These are phyloP conservation scores for Ryuthela nishihirai DNA, from an alignment of 2,888 invertebrate species.

Conservation along the genomic window DNA sequence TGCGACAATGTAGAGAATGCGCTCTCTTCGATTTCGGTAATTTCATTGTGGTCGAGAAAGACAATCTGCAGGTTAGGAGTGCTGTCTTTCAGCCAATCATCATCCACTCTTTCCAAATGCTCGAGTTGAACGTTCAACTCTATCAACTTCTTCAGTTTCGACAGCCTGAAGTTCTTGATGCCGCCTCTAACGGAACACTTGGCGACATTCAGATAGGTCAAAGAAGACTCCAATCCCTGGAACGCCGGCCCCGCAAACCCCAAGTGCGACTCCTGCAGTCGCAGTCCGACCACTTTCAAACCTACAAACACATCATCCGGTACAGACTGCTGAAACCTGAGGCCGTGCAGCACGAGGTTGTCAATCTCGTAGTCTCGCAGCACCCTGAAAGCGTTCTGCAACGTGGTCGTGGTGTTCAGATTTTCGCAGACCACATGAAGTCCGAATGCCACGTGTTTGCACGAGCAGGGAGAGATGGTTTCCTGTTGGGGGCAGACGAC, in stretches of 20 bases:
- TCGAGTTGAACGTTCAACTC: constrained; percentile 9
- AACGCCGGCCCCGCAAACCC: constrained; percentile 18
- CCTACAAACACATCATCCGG: constrained; percentile 17
- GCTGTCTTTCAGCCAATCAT: constrained; percentile 15
- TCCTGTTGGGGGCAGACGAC: constrained; percentile 9
- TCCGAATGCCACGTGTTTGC: constrained; percentile 14
- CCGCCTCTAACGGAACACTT: constrained; percentile 15
- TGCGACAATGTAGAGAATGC: constrained; percentile 7
- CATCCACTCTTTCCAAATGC: constrained; percentile 3
- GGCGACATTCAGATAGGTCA: constrained; percentile 15
- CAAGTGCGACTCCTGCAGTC: constrained; percentile 8
- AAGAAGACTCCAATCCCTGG: constrained; percentile 10
- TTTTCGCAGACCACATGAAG: constrained; percentile 11
- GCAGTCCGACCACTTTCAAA: constrained; percentile 14
- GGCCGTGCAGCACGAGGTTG: constrained; percentile 16
- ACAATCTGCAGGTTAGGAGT: constrained; percentile 7
- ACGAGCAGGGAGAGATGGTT: constrained; percentile 16
- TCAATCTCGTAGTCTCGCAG: constrained; percentile 20
- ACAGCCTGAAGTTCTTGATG: constrained; percentile 5
- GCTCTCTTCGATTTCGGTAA: constrained; percentile 1
- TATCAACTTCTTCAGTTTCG: constrained; percentile 8
- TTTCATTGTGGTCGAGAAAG: constrained; percentile 14
- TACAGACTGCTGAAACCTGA: constrained; percentile 4
- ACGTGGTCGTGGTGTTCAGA: constrained; percentile 3
- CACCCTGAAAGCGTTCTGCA: constrained; percentile 14